Evolutionary conservation across 2,113 vertebrate genomes (phyloP), one percentile per base, ranked within the genome.

Genomic region (Tiliqua scincoides): DNA sequence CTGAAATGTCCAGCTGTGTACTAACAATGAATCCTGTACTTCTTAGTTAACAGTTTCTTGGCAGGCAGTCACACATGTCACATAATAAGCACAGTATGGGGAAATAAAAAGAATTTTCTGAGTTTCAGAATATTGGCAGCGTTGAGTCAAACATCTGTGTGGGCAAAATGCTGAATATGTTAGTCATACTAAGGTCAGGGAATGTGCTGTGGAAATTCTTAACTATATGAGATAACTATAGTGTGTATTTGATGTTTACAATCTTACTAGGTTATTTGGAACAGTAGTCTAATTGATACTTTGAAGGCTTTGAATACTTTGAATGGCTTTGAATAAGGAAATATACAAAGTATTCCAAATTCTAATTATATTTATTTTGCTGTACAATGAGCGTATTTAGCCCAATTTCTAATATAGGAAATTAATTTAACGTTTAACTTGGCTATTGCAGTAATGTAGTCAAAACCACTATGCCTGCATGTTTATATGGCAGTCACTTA

Each of bases 11-110:
- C 97, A 97, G 97, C 97, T 97, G 97, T 95, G 95, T 85, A 88
- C 95, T 95, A 95, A 94, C 95, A 94, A 95, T 95, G 87, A 95
- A 95, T 95, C 92, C 95, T 93, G 86, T 92, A 93, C 94, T 91
- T 80, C 95, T 97, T 95, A 97, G 91, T 95, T 96, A 97, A 97
- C 96, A 97, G 91, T 94, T 96, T 93, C 92, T 96, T 96, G 95
- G 96, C 96, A 97, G 95, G 94, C 86, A 93, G 91, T 95, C 91
- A 92, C 91, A 90, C 95, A 90, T 89, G 88, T 91, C 91, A 93
- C 93, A 87, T 86, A 93, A 84, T 93, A 94, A 95, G 95, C 89
- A 92, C 93, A 95, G 94, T 70, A 70, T 87, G 90, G 88, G 75
- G 90, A 96, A 94, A 94, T 88, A 85, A 91, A 90, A 90, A 79